Evolutionary conservation across 2,888 invertebrate species (phyloP), one percentile per base, ranked within the genome.

Genomic region (Tenthredo livida): DNA sequence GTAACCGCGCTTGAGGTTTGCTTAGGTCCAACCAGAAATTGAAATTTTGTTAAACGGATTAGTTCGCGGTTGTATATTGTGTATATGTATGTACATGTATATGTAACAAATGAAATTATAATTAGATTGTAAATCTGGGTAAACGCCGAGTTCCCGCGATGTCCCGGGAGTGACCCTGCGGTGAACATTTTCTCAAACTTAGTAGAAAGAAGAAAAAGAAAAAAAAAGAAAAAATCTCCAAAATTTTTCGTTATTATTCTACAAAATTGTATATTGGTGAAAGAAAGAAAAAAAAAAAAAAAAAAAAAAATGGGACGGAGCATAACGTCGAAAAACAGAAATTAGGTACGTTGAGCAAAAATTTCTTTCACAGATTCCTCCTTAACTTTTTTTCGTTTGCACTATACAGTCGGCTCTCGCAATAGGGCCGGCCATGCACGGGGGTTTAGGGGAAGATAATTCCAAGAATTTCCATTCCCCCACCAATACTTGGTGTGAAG

Each of bases 1-100:
- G 77, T 77, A 54, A 54, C 50, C 54, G 47, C 33, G 77, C 54
- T 50, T 54, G 85, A 84, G 88, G 90, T 91, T 91, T 91, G 89
- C 91, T 91, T 91, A 91, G 91, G 90, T 90, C 89, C 89, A 89
- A 88, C 88, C 91, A 92, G 91, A 92, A 92, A 92, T 92, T 92
- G 92, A 90, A 93, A 93, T 92, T 93, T 93, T 92, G 91, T 90
- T 90, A 90, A 91, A 91, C 90, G 92, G 92, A 92, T 92, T 92
- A 92, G 89, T 67, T 50, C 29, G 37, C 40, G 47, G 47, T 54
- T 29, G 77, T 77, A 77, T 77, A 77, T 54, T 3, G 47, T n/a
- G 37, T 47, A 75, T 40, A 37, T 72, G 17, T 72, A 12, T 43
- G 21, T 9, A 77, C 54, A 43, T 77, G n/a, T 40, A 67, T 80